Conservation (phyloP, 2,113 vertebrate genomes). For the Danionella cerebrum region DNA sequence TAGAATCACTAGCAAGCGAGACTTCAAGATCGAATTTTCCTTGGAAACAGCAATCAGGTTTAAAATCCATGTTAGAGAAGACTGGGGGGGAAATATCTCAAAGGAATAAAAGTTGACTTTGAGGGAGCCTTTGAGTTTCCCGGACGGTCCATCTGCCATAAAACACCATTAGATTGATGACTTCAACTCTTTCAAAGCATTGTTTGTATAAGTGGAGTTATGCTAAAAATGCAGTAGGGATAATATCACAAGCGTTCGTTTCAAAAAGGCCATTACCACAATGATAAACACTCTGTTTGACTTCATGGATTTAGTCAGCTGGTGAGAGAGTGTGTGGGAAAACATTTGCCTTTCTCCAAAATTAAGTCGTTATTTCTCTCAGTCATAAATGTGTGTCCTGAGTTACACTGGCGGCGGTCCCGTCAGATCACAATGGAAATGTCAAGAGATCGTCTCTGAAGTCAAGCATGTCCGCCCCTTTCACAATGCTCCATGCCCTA, state of each 20-base stretch:
- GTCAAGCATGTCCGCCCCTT: background rate
- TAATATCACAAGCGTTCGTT: constrained; percentile 10
- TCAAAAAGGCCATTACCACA: constrained; percentile 13
- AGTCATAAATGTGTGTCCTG: constrained; percentile 27
- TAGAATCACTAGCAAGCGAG: background rate
- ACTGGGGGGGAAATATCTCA: constrained; percentile 22
- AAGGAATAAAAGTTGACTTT: constrained; percentile 39
- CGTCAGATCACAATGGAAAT: constrained; percentile 13
- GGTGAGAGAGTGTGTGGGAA: constrained; percentile 24
- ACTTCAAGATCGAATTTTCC: constrained; percentile 16
- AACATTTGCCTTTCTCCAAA: constrained; percentile 34
- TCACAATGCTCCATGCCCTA: background rate
- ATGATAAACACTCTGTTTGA: constrained; percentile 35
- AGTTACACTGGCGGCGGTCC: constrained; percentile 7
- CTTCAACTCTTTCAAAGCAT: constrained; percentile 15
- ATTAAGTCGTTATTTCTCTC: constrained; percentile 24
- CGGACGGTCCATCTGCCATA: background rate
- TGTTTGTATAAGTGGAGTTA: constrained; percentile 39
- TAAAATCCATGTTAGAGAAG: constrained; percentile 30
- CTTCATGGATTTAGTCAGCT: constrained; percentile 37
- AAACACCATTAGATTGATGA: constrained; percentile 30
- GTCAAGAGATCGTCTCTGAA: constrained; percentile 15
- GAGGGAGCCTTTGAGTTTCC: constrained; percentile 17
- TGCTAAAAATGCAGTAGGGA: constrained; percentile 32
- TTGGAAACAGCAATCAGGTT: constrained; percentile 33